phyloP scores from a whole-genome alignment of 92 coral and sea anemone genomes.

The Phenganax marumi region DNA sequence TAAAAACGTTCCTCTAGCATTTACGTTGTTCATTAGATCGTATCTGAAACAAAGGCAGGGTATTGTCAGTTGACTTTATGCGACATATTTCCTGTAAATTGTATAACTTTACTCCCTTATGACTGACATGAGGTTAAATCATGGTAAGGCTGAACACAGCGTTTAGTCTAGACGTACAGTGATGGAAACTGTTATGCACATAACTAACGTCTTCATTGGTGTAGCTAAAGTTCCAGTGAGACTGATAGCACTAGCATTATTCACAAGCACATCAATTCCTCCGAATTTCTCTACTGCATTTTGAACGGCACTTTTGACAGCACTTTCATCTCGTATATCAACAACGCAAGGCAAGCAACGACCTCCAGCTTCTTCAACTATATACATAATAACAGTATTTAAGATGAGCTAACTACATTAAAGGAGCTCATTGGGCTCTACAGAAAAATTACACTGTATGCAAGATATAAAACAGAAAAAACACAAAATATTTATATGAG shows the following conservation, averaged over 20 bases:
- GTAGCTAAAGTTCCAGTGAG: slow-evolving; percentile 85
- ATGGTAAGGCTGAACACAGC: too few species aligned
- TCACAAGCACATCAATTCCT: slow-evolving; percentile 88
- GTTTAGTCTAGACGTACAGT: too few species aligned
- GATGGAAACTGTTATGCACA: neutral
- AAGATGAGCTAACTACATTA: neutral
- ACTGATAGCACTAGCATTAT: slow-evolving; percentile 96
- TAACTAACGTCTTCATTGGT: slow-evolving; percentile 77
- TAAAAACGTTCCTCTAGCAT: slow-evolving; percentile 87
- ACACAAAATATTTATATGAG: too few species aligned
- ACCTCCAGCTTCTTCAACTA: slow-evolving; percentile 97
- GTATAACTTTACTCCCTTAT: too few species aligned
- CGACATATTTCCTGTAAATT: too few species aligned
- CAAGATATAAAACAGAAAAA: too few species aligned
- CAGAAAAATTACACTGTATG: too few species aligned
- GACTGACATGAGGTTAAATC: too few species aligned
- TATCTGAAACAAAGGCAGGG: slow-evolving; percentile 54
- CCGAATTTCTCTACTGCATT: slow-evolving; percentile 87
- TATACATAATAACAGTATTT: neutral
- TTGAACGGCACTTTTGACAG: slow-evolving; percentile 70
- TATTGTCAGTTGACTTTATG: neutral
- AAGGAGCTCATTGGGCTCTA: too few species aligned
- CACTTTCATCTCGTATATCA: slow-evolving; percentile 83
- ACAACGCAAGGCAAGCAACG: slow-evolving; percentile 91
- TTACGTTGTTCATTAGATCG: slow-evolving; percentile 83